Percentiles rank a stretch among this genome's conserved stretches.
These are phyloP conservation scores for Prionace glauca DNA, from an alignment of 2,797 vertebrate species.

Conservation along the genomic window DNA sequence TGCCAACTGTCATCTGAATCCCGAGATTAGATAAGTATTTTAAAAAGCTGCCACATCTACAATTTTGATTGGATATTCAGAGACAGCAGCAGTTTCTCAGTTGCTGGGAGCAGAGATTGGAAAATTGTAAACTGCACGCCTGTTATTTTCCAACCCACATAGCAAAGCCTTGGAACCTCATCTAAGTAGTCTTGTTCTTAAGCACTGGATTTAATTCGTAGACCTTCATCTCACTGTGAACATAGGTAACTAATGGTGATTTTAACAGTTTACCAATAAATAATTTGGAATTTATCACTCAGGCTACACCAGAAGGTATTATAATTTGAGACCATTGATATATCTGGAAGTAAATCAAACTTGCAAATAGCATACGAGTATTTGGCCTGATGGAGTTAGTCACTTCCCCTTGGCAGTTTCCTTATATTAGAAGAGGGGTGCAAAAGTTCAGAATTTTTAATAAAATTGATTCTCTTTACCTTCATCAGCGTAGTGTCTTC, in stretches of 20 bases:
- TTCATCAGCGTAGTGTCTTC: background rate
- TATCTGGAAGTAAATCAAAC: background rate
- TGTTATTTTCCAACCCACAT: background rate
- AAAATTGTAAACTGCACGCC: background rate
- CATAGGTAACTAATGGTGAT: background rate
- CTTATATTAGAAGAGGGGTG: background rate
- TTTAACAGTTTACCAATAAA: background rate
- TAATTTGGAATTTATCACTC: background rate
- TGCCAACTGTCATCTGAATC: constrained; percentile 12
- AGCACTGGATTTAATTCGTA: background rate
- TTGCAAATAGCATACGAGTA: background rate
- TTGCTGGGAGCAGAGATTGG: background rate
- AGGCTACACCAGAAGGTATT: background rate
- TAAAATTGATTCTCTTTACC: background rate
- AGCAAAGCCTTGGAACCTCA: background rate
- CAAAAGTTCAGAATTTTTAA: background rate
- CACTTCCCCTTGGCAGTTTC: background rate
- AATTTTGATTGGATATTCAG: background rate
- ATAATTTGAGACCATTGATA: background rate
- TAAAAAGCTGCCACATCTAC: background rate
- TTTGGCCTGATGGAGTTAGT: background rate
- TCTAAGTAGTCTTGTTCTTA: background rate
- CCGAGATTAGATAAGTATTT: background rate
- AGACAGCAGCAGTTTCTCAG: background rate
- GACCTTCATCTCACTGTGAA: background rate